These are phyloP conservation scores for Malurus melanocephalus DNA, from an alignment of 2,113 vertebrate genomes.

Conservation along the genomic window DNA sequence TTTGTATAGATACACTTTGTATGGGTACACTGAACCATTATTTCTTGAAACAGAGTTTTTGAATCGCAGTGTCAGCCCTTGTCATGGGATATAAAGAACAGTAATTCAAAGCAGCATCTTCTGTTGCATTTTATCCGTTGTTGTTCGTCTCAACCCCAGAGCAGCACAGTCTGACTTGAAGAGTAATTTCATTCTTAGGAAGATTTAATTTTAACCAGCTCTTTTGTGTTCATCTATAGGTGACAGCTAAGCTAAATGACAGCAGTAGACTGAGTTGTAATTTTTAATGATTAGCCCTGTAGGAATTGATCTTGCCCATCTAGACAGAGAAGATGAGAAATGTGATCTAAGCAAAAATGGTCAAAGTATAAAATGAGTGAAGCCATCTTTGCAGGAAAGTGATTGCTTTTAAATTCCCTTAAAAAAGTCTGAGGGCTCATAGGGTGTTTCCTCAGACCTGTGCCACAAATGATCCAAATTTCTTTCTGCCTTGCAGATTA, in stretches of 20 bases:
- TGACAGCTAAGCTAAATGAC: neutral
- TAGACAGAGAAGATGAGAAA: neutral
- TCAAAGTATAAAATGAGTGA: neutral
- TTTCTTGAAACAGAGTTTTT: neutral
- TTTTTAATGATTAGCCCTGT: neutral
- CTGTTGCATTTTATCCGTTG: neutral
- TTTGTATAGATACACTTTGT: neutral
- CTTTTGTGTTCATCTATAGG: neutral
- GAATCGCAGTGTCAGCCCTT: neutral
- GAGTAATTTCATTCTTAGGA: neutral
- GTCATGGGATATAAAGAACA: neutral
- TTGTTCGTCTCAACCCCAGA: neutral
- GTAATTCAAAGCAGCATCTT: neutral
- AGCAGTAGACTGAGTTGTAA: neutral
- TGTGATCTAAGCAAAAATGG: neutral
- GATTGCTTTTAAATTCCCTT: neutral
- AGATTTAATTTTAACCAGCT: neutral
- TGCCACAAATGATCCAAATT: neutral
- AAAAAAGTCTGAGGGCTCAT: neutral
- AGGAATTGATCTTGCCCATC: neutral
- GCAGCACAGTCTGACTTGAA: neutral
- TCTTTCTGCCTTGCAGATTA: neutral
- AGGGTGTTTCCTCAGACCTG: neutral
- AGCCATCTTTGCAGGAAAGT: neutral
- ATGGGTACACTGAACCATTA: neutral